Evolutionary conservation across 2,797 vertebrate species (phyloP).

Genomic region (Xenops minutus): DNA sequence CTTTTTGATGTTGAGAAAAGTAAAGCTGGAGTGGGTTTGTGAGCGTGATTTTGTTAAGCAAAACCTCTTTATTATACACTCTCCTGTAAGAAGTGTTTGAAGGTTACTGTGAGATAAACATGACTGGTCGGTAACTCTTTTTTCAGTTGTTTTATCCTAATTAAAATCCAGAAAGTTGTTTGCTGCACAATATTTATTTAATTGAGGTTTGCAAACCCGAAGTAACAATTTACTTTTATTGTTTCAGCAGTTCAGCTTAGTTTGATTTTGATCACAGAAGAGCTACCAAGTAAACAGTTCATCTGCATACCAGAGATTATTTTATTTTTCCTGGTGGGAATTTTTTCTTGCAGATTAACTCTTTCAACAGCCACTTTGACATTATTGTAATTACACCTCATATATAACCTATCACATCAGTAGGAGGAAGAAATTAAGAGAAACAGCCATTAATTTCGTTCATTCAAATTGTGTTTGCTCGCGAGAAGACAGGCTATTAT

Average conservation of each 20-base stretch:
- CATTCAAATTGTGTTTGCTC: constrained; percentile 62
- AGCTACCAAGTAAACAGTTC: constrained; percentile 29
- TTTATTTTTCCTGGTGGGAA: not conserved
- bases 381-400: constrained; percentile 36
- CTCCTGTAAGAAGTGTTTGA: not conserved
- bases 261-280: constrained; percentile 49
- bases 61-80: not conserved
- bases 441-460: constrained; percentile 54
- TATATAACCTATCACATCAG: constrained; percentile 11
- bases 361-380: not conserved
- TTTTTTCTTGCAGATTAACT: constrained; percentile 50
- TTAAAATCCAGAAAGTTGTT: constrained; percentile 59
- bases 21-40: not conserved
- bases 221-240: constrained; percentile 66
- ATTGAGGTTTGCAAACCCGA: constrained; percentile 38
- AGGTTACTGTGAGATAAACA: not conserved
- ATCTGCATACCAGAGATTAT: not conserved
- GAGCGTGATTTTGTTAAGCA: not conserved
- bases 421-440: constrained; percentile 21
- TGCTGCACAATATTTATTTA: constrained; percentile 58
- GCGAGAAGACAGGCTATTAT: constrained; percentile 57
- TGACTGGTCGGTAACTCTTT: not conserved
- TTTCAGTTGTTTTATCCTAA: constrained; percentile 54
- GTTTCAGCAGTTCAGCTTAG: constrained; percentile 46
- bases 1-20: not conserved